phyloP scores from a whole-genome alignment of 2,888 invertebrate genomes.

The Antheraea yamamai region DNA sequence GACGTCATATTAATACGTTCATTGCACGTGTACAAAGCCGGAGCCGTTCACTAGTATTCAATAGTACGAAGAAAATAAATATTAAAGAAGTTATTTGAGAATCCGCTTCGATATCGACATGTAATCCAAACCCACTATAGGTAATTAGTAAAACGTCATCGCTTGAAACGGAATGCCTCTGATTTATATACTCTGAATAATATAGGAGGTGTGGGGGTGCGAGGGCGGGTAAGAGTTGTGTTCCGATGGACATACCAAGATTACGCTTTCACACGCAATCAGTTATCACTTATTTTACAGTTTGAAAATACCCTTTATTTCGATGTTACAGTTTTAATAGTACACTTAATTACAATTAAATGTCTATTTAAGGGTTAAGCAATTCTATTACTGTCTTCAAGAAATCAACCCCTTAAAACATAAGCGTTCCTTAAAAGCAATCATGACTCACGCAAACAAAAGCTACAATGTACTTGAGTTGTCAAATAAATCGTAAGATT shows the following conservation, averaged over 20 bases:
- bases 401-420: neutral
- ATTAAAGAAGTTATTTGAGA: neutral
- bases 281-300: neutral
- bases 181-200: neutral
- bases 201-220: neutral
- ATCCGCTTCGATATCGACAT: neutral
- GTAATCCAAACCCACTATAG: neutral
- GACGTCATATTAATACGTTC: too few relatives aligned
- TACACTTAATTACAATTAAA: neutral
- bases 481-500: neutral
- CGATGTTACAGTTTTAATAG: neutral
- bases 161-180: neutral
- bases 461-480: neutral
- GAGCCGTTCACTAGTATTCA: too few relatives aligned
- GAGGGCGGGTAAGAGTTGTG: neutral
- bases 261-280: constrained; percentile 4
- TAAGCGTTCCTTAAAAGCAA: neutral
- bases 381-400: neutral
- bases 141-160: neutral
- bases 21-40: too few relatives aligned
- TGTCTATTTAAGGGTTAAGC: neutral
- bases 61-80: neutral
- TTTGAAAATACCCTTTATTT: neutral
- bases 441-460: neutral
- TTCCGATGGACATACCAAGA: neutral